Evolutionary conservation across 2,797 vertebrate genomes (phyloP).

Genomic region (Sorex maritimensis): DNA sequence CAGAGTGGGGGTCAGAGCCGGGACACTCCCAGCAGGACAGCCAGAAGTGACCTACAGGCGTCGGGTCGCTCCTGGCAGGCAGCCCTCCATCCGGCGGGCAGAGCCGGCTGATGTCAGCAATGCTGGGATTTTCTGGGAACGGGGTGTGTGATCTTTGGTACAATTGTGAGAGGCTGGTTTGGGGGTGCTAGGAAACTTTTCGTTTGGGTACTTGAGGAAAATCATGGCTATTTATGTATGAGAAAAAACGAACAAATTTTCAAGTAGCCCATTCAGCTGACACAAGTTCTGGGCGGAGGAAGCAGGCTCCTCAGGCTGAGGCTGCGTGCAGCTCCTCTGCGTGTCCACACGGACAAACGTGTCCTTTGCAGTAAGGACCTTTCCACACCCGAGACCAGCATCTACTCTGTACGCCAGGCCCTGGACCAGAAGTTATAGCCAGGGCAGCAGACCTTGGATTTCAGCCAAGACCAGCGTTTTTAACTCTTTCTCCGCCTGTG

Average conservation of each 20-base stretch:
- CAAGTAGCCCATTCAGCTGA: too few species aligned
- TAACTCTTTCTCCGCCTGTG: too few species aligned
- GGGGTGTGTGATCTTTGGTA: not conserved
- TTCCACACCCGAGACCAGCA: too few species aligned
- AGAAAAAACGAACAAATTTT: not conserved
- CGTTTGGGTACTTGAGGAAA: not conserved
- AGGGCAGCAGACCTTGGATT: too few species aligned
- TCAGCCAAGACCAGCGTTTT: too few species aligned
- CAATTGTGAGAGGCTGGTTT: rapidly evolving
- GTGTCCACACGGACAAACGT: too few species aligned
- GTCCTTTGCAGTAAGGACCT: too few species aligned
- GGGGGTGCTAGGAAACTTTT: not conserved
- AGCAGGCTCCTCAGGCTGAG: not conserved
- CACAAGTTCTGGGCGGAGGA: too few species aligned
- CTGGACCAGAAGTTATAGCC: too few species aligned
- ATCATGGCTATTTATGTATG: too few species aligned
- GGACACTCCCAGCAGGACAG: not conserved
- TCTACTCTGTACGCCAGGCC: too few species aligned
- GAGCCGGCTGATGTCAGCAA: not conserved
- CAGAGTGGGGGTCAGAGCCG: rapidly evolving
- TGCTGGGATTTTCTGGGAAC: not conserved
- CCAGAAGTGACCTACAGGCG: rapidly evolving
- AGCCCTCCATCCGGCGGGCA: rapidly evolving
- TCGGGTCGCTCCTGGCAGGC: not conserved
- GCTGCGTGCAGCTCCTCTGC: not conserved